Evolutionary conservation across 1,140 invertebrate genomes (phyloP), one percentile per base, ranked within the genome.

Genomic region (Nymphalis io): DNA sequence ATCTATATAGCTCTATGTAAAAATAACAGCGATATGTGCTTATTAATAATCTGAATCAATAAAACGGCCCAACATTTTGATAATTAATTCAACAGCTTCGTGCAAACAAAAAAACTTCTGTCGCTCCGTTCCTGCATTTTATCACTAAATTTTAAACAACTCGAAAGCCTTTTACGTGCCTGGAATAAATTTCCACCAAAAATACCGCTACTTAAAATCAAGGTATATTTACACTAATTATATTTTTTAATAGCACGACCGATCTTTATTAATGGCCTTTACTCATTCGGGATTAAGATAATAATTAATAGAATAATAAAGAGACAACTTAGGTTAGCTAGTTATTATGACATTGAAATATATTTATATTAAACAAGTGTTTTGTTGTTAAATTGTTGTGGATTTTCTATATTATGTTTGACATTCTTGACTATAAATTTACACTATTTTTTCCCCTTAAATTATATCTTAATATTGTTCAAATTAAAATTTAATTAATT

Each of bases 61-160:
- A 55, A 55, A 27, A 27, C 27, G 23, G 11, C 13, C 27, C 13
- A 5, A 15, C 38, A 12, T 21, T 59, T 53, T 65, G 33, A 68
- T 65, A 68, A 65, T 38, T 59, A 68, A 63, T 72, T 63, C 42
- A 13, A 42, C 59, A 61, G 39, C 20, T 66, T 38, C 40, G 18
- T 40, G 13, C 40, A 59, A 59, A 60, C 51, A 42, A 71, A 72
- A 69, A 69, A 69, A 6, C 13, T 58, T 27, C 39, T 46, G 33
- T 39, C 70, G 58, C 46, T 61, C 55, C 33, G 60, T 67, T 69
- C 66, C 58, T 60, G 69, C 63, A 72, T 77, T 76, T 74, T 72
- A 77, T 72, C 72, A 72, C 69, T 72, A 69, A 72, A 69, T 74
- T 74, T 76, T 66, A 71, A 72, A 74, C 66, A 60, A 60, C 66